Base-by-base conservation (phyloP, 2,797 vertebrate genomes). In the Pogonophryne albipinna region DNA sequence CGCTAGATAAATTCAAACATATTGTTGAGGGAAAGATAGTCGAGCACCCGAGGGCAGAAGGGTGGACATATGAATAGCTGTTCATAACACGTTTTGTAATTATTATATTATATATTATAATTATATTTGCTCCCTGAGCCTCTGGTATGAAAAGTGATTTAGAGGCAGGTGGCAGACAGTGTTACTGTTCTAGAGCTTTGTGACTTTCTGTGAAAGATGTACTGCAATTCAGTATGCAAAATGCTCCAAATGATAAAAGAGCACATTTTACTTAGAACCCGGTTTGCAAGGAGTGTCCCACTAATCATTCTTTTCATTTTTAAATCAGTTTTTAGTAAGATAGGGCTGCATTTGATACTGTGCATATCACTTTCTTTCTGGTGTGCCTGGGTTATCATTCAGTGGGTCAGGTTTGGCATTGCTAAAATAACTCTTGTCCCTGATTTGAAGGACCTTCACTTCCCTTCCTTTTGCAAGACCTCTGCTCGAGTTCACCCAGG, bases 401-500 rank as follows among this genome's bases (percentile, higher is more conserved):
- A 82, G 79, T 73, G 49, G 67, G 58, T 78, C 70, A 85, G 82
- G 76, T 82, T 83, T 79, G 79, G 71, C 72, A 66, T 58, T 15
- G 76, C 74, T 66, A 80, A 91, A 93, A 90, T 80, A 88, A 90
- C 85, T 85, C 77, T 72, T 63, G 83, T 84, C 81, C 82, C 84
- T 69, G 79, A 89, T 77, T 89, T 57, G 51, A 84, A 91, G 85
- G 87, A 92, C 89, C 91, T 92, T 88, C 83, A 62, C 81, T 91
- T 88, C 82, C 86, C 89, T 87, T 74, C 79, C 83, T 88, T 92
- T 85, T 72, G 79, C 78, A 84, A 92, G 92, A 94, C 92, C 92
- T 94, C 92, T 94, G 88, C 80, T 91, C 93, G 80, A 94, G 90
- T 93, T 94, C 93, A 93, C 91, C 89, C 91, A 73, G 92, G 89